Conservation (phyloP, 2,888 invertebrate genomes). For the Vesta saturnalis region DNA sequence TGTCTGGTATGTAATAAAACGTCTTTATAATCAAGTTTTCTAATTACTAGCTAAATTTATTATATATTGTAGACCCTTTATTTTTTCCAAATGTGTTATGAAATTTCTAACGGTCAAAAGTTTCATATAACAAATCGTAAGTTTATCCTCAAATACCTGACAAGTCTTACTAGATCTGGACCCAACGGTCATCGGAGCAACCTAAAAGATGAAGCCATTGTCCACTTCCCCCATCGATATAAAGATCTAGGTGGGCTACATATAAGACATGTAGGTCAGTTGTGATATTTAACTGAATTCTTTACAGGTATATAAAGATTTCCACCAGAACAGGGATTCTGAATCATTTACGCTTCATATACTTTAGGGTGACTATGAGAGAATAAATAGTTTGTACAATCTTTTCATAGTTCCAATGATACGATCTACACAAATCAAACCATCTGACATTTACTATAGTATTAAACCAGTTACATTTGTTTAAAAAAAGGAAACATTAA, state of each 20-base stretch:
- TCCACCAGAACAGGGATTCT: slow-evolving; percentile 42
- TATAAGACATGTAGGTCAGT: slow-evolving; percentile 44
- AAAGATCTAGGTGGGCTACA: slow-evolving; percentile 48
- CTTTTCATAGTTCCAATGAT: slow-evolving; percentile 26
- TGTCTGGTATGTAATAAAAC: not conserved
- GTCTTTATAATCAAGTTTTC: not conserved
- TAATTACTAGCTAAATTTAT: not conserved
- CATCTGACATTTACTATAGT: not conserved
- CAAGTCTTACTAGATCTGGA: slow-evolving; percentile 43
- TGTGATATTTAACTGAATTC: slow-evolving; percentile 44
- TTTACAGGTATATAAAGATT: slow-evolving; percentile 41
- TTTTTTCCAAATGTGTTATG: slow-evolving; percentile 23
- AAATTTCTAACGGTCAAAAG: slow-evolving; percentile 40
- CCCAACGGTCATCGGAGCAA: slow-evolving; percentile 48
- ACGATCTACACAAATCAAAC: slow-evolving; percentile 19
- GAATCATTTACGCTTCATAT: slow-evolving; percentile 47
- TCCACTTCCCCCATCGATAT: slow-evolving; percentile 46
- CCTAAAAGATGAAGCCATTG: slow-evolving; percentile 47
- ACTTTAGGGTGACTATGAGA: slow-evolving; percentile 38
- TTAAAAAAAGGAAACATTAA: not conserved
- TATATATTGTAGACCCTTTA: slow-evolving; percentile 20
- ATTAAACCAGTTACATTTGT: slow-evolving; percentile 11
- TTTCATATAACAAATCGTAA: slow-evolving; percentile 42
- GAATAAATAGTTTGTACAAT: slow-evolving; percentile 30
- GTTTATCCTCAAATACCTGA: slow-evolving; percentile 43